A percentile compares a stretch with the other conserved stretches of the same genome.
Evolutionary conservation across 2,888 invertebrate genomes (phyloP).

Genomic region (Linnaemya vulpina): DNA sequence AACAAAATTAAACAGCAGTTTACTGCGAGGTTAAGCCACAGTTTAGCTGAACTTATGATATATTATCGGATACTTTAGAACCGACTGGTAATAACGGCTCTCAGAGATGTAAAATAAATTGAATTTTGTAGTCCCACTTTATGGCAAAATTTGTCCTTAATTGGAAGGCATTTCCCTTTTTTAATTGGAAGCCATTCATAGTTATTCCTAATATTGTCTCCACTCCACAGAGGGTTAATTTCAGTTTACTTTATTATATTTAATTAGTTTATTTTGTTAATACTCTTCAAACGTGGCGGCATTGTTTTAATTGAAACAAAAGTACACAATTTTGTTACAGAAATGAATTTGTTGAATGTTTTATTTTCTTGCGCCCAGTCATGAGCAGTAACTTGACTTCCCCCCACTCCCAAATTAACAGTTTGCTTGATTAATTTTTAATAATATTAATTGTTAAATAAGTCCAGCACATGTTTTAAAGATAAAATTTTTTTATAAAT

Average conservation of each 20-base stretch:
- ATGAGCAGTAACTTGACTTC: slow-evolving; percentile 72
- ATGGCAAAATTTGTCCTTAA: too few species aligned
- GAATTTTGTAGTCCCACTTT: too few species aligned
- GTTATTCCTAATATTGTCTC: neutral
- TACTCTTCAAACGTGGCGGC: slow-evolving; percentile 39
- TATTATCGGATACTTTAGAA: too few species aligned
- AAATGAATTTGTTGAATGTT: neutral
- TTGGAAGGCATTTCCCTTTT: too few species aligned
- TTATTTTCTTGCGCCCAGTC: slow-evolving; percentile 62
- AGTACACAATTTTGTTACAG: slow-evolving; percentile 5
- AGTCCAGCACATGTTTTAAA: slow-evolving; percentile 71
- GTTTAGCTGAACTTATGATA: too few species aligned
- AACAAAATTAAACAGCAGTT: too few species aligned
- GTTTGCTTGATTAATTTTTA: slow-evolving; percentile 75
- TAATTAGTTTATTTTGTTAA: slow-evolving; percentile 41
- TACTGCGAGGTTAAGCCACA: too few species aligned
- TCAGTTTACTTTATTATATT: neutral
- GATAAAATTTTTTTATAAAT: slow-evolving; percentile 51
- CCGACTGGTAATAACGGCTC: too few species aligned
- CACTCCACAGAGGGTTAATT: slow-evolving; percentile 19
- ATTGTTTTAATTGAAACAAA: slow-evolving; percentile 16
- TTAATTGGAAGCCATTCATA: neutral
- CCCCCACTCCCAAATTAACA: slow-evolving; percentile 35
- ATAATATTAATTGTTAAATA: slow-evolving; percentile 79
- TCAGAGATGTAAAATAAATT: too few species aligned